Base-by-base conservation (phyloP, 2,888 invertebrate genomes). In the Loripinus fragilis region DNA sequence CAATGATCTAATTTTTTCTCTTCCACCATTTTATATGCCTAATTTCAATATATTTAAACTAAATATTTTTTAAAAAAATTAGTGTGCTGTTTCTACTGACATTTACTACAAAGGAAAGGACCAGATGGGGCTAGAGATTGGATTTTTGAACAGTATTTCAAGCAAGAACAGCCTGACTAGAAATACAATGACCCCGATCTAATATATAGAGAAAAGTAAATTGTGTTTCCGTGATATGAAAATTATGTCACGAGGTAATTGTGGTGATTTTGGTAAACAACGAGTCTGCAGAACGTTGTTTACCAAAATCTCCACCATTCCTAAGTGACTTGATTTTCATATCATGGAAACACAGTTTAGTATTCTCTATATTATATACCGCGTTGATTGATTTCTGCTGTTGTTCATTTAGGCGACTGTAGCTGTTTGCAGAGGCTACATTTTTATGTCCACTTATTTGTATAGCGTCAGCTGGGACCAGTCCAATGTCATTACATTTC, bases 391-490 rank as follows among this genome's bases (percentile, higher is more conserved):
- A n/a, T 50, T 66, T 66, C 42, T 67, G 67, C 23, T 74, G 67
- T 33, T 38, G 17, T 7, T 48, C 33, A 28, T 74, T 74, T 10
- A 60, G 28, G 28, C 35, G 55, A 41, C 60, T 60, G 60, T 74
- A 74, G 23, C 52, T 60, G 30, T 74, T 74, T 8, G 64, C 68
- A 25, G 60, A 68, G 2, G 30, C 17, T 3, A 74, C 30, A 25
- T 60, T 74, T n/a, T n/a, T n/a, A 38, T 74, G 74, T 25, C 69
- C 74, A 60, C 74, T 68, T 20, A 74, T 68, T 64, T 69, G 74
- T 35, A 74, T 42, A 15, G 74, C 60, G 23, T 42, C 25, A 28
- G 28, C 60, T 33, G 68, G 68, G 45, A 20, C 42, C 1, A 74
- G 45, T 2, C 68, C 60, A 30, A 74, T 45, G 41, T 74, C 68